Evolutionary conservation across 2,888 invertebrate species (phyloP).

Genomic region (Drosophila mimetica): DNA sequence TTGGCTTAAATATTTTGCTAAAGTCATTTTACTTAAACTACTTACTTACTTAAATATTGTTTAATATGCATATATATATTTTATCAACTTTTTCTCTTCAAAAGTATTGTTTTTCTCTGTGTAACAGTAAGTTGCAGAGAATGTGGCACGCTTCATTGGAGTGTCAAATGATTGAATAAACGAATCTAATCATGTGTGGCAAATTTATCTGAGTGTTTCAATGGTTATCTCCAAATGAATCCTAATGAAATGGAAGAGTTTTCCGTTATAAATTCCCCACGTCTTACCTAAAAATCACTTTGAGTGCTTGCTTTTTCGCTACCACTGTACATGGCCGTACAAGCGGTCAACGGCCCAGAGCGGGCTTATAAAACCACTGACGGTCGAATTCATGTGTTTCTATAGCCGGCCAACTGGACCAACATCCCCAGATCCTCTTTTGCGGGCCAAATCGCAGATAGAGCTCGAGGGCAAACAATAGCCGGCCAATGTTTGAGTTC

Average conservation of each 20-base stretch:
- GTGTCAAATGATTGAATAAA: constrained; percentile 33
- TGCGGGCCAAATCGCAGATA: constrained; percentile 40
- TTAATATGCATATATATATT: no score
- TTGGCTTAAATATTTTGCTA: no score
- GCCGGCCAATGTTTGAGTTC: constrained; percentile 54
- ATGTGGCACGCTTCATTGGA: constrained; percentile 17
- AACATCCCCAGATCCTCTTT: constrained; percentile 35
- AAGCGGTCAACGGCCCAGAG: constrained; percentile 16
- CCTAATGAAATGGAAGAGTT: not conserved
- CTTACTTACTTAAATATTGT: no score
- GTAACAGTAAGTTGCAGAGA: not conserved
- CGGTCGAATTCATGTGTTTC: constrained; percentile 4
- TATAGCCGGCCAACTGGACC: not conserved
- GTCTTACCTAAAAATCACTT: not conserved
- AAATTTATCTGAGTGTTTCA: constrained; percentile 11
- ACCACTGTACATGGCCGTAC: constrained; percentile 15
- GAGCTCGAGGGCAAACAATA: constrained; percentile 41
- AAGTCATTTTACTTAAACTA: no score
- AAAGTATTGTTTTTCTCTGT: not conserved
- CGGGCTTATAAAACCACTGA: constrained; percentile 42
- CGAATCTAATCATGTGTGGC: constrained; percentile 27
- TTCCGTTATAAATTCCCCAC: not conserved
- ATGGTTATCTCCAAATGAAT: constrained; percentile 10
- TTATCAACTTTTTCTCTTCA: no score
- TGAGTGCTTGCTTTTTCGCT: constrained; percentile 11